Conservation (phyloP, 2,797 vertebrate species). For the Numenius phaeopus region DNA sequence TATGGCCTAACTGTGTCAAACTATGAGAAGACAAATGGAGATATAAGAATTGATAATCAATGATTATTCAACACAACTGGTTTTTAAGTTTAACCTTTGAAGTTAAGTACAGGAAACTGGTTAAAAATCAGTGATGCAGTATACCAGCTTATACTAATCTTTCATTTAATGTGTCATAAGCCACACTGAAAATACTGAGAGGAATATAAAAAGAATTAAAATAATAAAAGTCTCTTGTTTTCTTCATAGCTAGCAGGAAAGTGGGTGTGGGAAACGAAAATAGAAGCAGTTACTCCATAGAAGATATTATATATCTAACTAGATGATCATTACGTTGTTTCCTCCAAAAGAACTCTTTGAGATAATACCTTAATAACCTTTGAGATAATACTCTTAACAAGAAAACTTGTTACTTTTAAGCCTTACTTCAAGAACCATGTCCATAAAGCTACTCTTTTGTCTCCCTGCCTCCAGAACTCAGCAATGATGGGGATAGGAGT, state of each 20-base stretch:
- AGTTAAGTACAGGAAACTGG: background rate
- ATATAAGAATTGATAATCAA: background rate
- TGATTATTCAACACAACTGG: background rate
- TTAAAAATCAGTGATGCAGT: background rate
- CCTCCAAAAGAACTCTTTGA: background rate
- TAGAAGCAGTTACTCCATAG: background rate
- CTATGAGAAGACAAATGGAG: background rate
- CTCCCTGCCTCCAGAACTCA: background rate
- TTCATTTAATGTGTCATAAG: background rate
- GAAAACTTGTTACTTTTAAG: background rate
- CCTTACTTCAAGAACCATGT: background rate
- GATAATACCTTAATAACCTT: background rate
- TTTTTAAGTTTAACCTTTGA: background rate
- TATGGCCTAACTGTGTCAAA: background rate
- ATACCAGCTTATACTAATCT: background rate
- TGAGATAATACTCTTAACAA: background rate
- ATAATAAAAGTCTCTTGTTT: background rate
- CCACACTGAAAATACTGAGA: background rate
- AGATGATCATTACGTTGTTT: background rate
- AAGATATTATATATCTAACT: background rate
- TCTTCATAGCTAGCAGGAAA: background rate
- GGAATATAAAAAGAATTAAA: background rate
- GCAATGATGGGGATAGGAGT: background rate
- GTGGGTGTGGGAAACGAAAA: background rate
- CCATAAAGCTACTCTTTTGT: background rate